Evolutionary conservation across 2,113 vertebrate genomes (phyloP).

Genomic region (Octodon degus): DNA sequence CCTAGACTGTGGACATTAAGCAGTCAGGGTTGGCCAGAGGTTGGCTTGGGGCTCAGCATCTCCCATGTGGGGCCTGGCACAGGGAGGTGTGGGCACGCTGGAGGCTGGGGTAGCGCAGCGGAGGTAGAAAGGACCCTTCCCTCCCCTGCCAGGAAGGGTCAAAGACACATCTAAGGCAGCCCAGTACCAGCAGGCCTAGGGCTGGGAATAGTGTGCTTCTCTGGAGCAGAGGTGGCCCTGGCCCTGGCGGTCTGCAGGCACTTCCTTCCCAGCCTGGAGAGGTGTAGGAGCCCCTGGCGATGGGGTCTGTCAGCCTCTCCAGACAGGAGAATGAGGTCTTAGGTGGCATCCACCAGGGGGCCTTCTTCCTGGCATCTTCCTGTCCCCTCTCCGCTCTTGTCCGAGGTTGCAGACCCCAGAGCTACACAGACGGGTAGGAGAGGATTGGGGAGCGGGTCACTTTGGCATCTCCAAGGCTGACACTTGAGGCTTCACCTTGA

Average conservation of each 20-base stretch:
- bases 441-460: conserved; percentile 81
- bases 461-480: conserved; percentile 92
- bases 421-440: not conserved
- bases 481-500: conserved; percentile 95
- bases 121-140: conserved; percentile 76
- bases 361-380: conserved; percentile 20
- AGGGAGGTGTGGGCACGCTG: not conserved
- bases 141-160: conserved; percentile 40
- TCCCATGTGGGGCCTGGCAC: not conserved
- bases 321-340: conserved; percentile 52
- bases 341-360: conserved; percentile 40
- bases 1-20: not conserved
- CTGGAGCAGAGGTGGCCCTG: not conserved
- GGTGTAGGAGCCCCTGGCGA: not conserved
- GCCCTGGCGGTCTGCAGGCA: conserved; percentile 57
- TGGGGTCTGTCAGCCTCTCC: conserved; percentile 28
- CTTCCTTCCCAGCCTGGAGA: conserved; percentile 41
- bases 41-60: conserved; percentile 24
- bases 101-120: conserved; percentile 45
- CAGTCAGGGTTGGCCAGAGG: not conserved
- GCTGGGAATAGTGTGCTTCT: not conserved
- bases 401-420: not conserved
- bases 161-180: conserved; percentile 61
- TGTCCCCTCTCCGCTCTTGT: conserved; percentile 56
- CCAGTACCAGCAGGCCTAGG: not conserved